Percentiles rank a stretch among this genome's conserved stretches.
These are phyloP conservation scores for Drosophila melanosoma DNA, from an alignment of 2,888 invertebrate species.

Conservation along the genomic window DNA sequence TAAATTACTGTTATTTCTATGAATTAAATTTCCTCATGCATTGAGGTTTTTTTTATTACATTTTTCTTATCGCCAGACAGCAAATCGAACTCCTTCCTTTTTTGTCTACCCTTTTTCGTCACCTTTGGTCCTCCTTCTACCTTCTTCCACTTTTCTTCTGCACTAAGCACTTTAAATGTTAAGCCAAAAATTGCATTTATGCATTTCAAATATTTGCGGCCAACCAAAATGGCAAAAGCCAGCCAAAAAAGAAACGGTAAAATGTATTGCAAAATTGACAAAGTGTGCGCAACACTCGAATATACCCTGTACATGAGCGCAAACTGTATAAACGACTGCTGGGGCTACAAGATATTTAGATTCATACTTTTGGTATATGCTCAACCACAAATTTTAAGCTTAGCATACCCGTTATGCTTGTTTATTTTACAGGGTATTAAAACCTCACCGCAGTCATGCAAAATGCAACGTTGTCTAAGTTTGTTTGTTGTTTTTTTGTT, in stretches of 20 bases:
- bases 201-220: slow-evolving; percentile 66
- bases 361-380: neutral
- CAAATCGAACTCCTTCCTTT: neutral
- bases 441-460: slow-evolving; percentile 51
- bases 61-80: slow-evolving; percentile 40
- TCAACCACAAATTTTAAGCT: neutral
- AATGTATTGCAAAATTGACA: neutral
- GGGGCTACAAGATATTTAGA: neutral
- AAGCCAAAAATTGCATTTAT: slow-evolving; percentile 67
- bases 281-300: neutral
- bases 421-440: slow-evolving; percentile 40
- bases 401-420: slow-evolving; percentile 7
- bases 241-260: slow-evolving; percentile 25
- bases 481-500: slow-evolving; percentile 21
- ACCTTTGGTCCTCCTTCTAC: neutral
- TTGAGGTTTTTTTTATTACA: neutral
- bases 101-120: neutral
- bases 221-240: slow-evolving; percentile 58
- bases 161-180: slow-evolving; percentile 53
- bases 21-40: slow-evolving; percentile 23
- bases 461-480: slow-evolving; percentile 60
- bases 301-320: slow-evolving; percentile 32
- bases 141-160: neutral
- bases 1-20: neutral
- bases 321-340: neutral